These are phyloP conservation scores for Macrotis lagotis DNA, from an alignment of 2,113 vertebrate species.

Conservation along the genomic window DNA sequence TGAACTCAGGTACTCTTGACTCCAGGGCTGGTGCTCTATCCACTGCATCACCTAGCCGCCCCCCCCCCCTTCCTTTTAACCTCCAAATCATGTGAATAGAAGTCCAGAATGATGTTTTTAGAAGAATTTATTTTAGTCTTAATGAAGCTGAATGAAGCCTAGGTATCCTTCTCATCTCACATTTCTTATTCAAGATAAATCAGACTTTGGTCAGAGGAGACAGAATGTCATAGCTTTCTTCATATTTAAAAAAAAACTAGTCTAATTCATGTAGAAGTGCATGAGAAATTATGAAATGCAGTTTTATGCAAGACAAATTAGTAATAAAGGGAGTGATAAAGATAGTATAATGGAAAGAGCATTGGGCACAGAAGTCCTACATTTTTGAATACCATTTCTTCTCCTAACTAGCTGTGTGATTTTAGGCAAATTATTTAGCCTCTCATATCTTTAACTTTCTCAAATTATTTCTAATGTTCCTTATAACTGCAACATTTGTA, in stretches of 20 bases:
- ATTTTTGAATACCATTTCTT: background rate
- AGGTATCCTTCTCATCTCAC: background rate
- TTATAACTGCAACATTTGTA: background rate
- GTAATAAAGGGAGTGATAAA: background rate
- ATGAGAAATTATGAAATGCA: background rate
- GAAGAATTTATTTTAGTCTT: conserved; percentile 29
- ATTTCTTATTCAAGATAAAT: background rate
- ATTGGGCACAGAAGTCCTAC: background rate
- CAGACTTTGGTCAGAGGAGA: conserved; percentile 11
- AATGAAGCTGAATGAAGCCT: background rate
- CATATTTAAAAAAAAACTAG: background rate
- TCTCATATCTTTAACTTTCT: background rate
- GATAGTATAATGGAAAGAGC: background rate
- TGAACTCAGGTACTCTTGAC: too few species aligned
- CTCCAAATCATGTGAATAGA: background rate
- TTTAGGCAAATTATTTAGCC: background rate
- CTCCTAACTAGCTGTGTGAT: background rate
- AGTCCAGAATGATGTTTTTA: background rate
- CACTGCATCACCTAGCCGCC: too few species aligned
- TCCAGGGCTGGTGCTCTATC: too few species aligned
- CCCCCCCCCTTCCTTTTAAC: background rate
- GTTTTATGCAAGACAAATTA: conserved; percentile 2
- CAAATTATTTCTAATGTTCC: background rate
- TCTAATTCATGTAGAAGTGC: background rate
- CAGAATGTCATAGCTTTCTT: background rate